A percentile compares a stretch with the other conserved stretches of the same genome.
Conservation (phyloP, 2,113 vertebrate species). For the Mionectes macconnelli region DNA sequence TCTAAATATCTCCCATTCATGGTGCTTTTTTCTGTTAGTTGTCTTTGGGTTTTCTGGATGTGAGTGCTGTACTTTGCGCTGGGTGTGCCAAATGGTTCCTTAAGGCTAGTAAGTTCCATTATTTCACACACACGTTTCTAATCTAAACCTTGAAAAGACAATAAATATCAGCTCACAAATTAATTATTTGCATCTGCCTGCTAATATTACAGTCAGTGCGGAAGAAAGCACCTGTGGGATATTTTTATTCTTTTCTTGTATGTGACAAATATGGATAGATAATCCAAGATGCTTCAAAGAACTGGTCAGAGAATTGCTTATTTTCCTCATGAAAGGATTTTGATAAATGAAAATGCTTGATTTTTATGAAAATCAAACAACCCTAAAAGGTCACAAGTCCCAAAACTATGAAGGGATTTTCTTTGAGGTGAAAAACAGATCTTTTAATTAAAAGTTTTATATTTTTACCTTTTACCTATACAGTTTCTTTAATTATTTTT, state of each 20-base stretch:
- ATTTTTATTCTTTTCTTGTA: neutral
- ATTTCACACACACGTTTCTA: neutral
- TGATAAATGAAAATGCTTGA: neutral
- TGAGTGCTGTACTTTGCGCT: neutral
- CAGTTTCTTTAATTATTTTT: neutral
- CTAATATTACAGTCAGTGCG: neutral
- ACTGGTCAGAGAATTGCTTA: neutral
- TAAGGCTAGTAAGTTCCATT: neutral
- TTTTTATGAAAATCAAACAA: conserved; percentile 28
- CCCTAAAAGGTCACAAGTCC: neutral
- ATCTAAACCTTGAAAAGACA: conserved; percentile 22
- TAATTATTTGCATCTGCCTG: neutral
- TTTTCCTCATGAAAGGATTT: conserved; percentile 18
- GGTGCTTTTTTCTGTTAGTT: neutral
- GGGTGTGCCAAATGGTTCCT: neutral
- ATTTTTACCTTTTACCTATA: neutral
- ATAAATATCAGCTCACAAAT: conserved; percentile 15
- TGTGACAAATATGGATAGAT: neutral
- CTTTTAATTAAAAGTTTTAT: neutral
- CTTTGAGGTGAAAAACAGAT: neutral
- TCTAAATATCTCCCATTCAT: neutral
- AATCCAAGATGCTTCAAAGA: neutral
- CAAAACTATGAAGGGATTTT: neutral
- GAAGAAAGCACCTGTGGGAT: neutral
- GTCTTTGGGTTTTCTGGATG: neutral